phyloP scores from a whole-genome alignment of 2,113 vertebrate genomes.

The Tragelaphus buxtoni region DNA sequence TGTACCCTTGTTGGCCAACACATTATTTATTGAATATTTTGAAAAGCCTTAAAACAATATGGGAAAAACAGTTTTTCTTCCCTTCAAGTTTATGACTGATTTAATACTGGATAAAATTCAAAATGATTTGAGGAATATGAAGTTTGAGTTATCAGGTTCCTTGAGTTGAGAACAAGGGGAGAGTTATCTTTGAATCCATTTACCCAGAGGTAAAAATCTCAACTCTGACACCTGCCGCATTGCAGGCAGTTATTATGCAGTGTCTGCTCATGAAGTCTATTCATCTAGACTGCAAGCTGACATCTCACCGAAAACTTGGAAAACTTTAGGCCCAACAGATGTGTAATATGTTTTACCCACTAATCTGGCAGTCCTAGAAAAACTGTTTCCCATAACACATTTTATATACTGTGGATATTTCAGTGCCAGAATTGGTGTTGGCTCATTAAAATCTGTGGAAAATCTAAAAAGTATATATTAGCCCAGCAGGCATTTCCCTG shows the following conservation, averaged over 20 bases:
- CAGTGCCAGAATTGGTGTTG: constrained; percentile 34
- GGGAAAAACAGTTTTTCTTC: neutral
- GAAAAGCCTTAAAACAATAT: neutral
- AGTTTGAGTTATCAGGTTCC: neutral
- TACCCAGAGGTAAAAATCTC: neutral
- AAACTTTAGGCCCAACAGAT: neutral
- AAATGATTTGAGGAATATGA: neutral
- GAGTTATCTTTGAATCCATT: neutral
- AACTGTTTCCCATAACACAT: constrained; percentile 33
- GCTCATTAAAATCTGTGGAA: constrained; percentile 34
- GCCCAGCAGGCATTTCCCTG: constrained; percentile 8
- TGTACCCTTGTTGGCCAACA: neutral
- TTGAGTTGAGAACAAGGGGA: neutral
- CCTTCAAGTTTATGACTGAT: neutral
- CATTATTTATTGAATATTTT: neutral
- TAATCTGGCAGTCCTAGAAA: constrained; percentile 27
- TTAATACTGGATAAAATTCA: neutral
- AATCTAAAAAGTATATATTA: constrained; percentile 41
- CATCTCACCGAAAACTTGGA: neutral
- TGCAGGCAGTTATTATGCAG: neutral
- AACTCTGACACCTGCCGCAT: neutral
- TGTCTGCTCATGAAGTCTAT: neutral
- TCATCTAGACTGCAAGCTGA: neutral
- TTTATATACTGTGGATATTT: neutral
- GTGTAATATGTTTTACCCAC: constrained; percentile 1